These are phyloP conservation scores for Eulacestoma nigropectus DNA, from an alignment of 2,113 vertebrate species.

Conservation along the genomic window DNA sequence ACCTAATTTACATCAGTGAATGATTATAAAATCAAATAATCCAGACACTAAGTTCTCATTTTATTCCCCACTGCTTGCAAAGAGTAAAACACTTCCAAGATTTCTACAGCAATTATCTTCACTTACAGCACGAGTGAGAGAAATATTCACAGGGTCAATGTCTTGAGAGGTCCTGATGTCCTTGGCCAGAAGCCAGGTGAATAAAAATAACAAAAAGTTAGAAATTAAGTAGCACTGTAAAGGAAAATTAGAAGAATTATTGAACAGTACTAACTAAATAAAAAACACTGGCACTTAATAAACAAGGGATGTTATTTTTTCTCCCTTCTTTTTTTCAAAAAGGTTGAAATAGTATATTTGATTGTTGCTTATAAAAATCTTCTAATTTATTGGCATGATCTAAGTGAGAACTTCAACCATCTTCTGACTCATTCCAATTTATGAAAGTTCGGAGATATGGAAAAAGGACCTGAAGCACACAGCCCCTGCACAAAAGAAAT, in stretches of 20 bases:
- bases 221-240: not conserved
- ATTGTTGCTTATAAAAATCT: not conserved
- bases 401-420: not conserved
- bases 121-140: not conserved
- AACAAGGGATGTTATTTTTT: not conserved
- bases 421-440: not conserved
- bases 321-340: not conserved
- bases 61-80: not conserved
- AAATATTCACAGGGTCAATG: not conserved
- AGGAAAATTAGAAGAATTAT: not conserved
- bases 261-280: not conserved
- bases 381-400: not conserved
- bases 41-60: not conserved
- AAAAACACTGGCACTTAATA: not conserved
- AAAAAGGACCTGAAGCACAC: not conserved
- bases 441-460: not conserved
- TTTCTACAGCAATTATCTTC: not conserved
- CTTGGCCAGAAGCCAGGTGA: not conserved
- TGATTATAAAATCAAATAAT: not conserved
- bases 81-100: not conserved
- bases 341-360: not conserved
- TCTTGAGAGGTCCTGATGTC: not conserved
- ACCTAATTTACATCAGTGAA: not conserved
- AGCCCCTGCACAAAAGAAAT: not conserved
- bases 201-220: not conserved